Conservation (phyloP, 2,888 invertebrate genomes). For the Drepanosiphum platanoidis region DNA sequence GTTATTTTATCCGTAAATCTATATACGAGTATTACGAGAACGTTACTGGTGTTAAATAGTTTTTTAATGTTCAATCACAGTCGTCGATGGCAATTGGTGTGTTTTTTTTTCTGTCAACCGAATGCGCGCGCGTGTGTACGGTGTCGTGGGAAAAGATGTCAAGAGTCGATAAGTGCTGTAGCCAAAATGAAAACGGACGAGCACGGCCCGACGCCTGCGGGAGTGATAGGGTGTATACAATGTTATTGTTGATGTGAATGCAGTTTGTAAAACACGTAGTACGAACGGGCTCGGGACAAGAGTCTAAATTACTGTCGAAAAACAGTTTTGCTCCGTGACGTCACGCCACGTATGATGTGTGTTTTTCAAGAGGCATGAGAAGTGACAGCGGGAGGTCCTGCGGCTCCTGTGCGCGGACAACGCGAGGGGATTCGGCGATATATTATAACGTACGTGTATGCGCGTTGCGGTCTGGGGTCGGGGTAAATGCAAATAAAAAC, state of each 20-base stretch:
- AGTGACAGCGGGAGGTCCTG: slow-evolving; percentile 59
- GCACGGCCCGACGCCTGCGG: slow-evolving; percentile 55
- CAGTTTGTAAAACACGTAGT: slow-evolving; percentile 60
- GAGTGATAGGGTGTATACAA: slow-evolving; percentile 55
- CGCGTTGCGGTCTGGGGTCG: slow-evolving; percentile 44
- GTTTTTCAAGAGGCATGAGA: slow-evolving; percentile 62
- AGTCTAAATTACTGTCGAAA: slow-evolving; percentile 56
- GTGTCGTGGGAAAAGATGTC: slow-evolving; percentile 62
- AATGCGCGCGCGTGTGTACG: too few species aligned
- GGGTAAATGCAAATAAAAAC: slow-evolving; percentile 29
- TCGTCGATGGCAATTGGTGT: neutral
- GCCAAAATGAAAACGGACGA: slow-evolving; percentile 49
- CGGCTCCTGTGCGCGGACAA: slow-evolving; percentile 4
- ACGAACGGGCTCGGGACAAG: slow-evolving; percentile 45
- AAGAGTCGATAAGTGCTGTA: slow-evolving; percentile 56
- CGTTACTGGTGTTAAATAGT: slow-evolving; percentile 26
- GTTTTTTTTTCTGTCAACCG: slow-evolving; percentile 20
- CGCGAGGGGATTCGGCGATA: slow-evolving; percentile 30
- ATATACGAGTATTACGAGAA: too few species aligned
- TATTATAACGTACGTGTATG: neutral
- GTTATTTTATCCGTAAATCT: neutral
- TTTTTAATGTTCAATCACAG: slow-evolving; percentile 33
- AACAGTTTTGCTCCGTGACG: slow-evolving; percentile 43
- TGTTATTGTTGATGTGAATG: slow-evolving; percentile 53
- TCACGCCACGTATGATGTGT: slow-evolving; percentile 8